A percentile compares a stretch with the other conserved stretches of the same genome.
These are phyloP conservation scores for Pitta sordida DNA, from an alignment of 2,113 vertebrate species.

Conservation along the genomic window DNA sequence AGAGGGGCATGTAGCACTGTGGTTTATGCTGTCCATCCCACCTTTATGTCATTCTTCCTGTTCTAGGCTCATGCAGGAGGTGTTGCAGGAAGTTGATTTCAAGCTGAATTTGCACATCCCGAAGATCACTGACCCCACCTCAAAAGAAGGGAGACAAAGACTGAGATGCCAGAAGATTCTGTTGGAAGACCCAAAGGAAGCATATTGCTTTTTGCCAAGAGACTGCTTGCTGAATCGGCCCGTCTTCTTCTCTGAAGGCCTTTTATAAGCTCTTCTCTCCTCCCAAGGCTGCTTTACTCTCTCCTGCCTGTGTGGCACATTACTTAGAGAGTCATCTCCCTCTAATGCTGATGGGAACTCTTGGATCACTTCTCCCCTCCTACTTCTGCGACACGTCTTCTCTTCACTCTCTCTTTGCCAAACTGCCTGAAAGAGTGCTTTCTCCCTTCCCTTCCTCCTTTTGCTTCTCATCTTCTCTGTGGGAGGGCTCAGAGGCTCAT, in stretches of 20 bases:
- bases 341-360: not conserved
- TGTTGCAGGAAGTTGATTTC: not conserved
- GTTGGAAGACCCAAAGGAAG: not conserved
- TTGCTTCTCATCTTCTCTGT: not conserved
- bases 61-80: not conserved
- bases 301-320: not conserved
- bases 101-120: not conserved
- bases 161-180: not conserved
- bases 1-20: accelerated
- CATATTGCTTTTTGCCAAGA: not conserved
- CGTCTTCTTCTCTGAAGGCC: not conserved
- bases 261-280: not conserved
- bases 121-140: not conserved
- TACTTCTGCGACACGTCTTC: not conserved
- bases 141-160: not conserved
- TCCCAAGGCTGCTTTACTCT: not conserved
- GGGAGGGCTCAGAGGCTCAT: not conserved
- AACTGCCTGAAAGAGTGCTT: not conserved
- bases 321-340: not conserved
- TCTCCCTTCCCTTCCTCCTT: not conserved
- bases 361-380: conserved; percentile 12
- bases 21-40: not conserved
- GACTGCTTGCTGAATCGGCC: not conserved
- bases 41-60: not conserved
- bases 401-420: conserved; percentile 6